Evolutionary conservation across 2,113 vertebrate species (phyloP), one percentile per base, ranked within the genome.

Genomic region (Pitta sordida): DNA sequence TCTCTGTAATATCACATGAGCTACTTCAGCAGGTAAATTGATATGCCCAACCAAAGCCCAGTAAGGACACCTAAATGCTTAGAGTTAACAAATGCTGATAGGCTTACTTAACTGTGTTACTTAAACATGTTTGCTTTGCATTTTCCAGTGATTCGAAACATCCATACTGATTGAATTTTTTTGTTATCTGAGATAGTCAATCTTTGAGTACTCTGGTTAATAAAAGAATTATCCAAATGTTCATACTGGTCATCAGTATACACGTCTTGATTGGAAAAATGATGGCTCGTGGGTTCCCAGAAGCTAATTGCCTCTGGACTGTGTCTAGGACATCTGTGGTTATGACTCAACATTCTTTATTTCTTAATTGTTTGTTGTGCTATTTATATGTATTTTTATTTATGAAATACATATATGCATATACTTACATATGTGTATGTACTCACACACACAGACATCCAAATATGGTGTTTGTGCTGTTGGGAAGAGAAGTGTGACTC

Each of bases 51-150:
- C 36, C 36, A 92, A 34, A 95, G 27, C 26, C 23, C 2, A 4
- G 1, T 1, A 37, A 18, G 51, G 37, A 39, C 62, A 71, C 29
- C 10, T 71, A 21, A 82, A 88, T 67, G 39, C 39, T 21, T 55
- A 3, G 18, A 75, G 15, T 74, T 89, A 68, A 32, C 19, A 67
- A 60, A 34, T 79, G 32, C 37, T 68, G 21, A 10, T 62, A 63
- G 39, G 16, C 51, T 63, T 56, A 26, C 3, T 88, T 70, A 84
- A 60, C 39, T 44, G 0, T 60, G 27, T 76, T 65, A 22, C 15
- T 69, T 94, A 56, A 93, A 85, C 19, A 4, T 29, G 53, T 80
- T 94, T 91, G 59, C 75, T 91, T 90, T 96, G 79, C 58, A 21
- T 90, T 92, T 95, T 88, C 16, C 23, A 26, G 62, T 6, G 0